Evolutionary conservation across 1,140 invertebrate species (phyloP), one percentile per base, ranked within the genome.

Genomic region (Diorhabda elongata): DNA sequence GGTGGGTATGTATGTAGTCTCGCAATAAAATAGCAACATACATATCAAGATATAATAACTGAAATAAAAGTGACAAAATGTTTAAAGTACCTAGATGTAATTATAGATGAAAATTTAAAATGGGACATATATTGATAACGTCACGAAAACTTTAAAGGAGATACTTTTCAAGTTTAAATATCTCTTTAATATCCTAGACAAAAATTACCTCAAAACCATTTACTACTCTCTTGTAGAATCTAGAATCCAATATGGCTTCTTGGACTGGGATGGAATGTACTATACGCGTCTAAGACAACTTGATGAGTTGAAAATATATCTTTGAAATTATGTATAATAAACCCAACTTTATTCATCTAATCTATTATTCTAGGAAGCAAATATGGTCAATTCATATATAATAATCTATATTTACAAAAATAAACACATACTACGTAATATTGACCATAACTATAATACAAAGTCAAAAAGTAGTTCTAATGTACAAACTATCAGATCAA

Each of bases 211-310:
- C 7, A 7, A 41, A 60, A 60, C 58, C 7, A 41, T 60, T 60
- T 60, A 60, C 26, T 60, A 60, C 26, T 26, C 52, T 7, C n/a
- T 60, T n/a, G 26, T 60, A 60, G 7, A 60, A 41, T 60, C 58
- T 6, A 7, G 58, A 60, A 7, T 60, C 7, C 58, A 60, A 60
- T 60, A 60, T 60, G 58, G 58, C 26, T 9, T 9, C 58, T 26
- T 60, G 58, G 26, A 26, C 58, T 60, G 58, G 26, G 58, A n/a
- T 60, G 58, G 58, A 60, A 26, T 60, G 26, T 7, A 6, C n/a
- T 56, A 56, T 56, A 56, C 6, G 6, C 52, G 2, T 56, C 52
- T 56, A n/a, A 56, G n/a, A 56, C 52, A 56, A 56, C 52, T 56
- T 6, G 52, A 56, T n/a, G 52, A 7, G 6, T n/a, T 56, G n/a